phyloP scores from a whole-genome alignment of 2,888 invertebrate genomes.

The Erebia ligea region DNA sequence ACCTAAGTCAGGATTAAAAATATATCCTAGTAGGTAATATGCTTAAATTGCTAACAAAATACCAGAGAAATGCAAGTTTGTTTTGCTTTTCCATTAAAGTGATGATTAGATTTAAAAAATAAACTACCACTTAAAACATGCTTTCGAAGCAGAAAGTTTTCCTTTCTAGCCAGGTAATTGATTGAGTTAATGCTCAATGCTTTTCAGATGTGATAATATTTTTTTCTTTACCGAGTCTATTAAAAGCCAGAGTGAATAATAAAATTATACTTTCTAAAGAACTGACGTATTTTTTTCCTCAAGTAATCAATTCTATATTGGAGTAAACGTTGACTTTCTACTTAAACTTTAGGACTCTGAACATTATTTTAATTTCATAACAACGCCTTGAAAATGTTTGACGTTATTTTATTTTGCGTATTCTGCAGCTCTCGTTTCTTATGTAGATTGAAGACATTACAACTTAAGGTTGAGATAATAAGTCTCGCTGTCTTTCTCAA shows the following conservation, averaged over 20 bases:
- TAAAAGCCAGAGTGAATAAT: background rate
- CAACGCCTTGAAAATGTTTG: no score
- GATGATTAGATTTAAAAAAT: background rate
- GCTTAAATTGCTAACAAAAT: background rate
- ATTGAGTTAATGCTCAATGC: no score
- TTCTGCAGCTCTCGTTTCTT: no score
- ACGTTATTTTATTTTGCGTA: no score
- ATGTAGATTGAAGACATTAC: no score
- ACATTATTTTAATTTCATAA: no score
- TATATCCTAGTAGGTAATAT: no score
- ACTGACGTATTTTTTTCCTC: background rate
- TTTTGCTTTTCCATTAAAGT: background rate
- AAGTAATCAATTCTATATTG: background rate
- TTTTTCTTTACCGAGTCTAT: background rate
- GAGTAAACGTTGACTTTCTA: background rate
- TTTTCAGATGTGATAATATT: conserved; percentile 14
- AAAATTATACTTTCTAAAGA: background rate
- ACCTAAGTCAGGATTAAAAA: no score
- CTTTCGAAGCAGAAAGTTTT: background rate
- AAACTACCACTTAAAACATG: background rate
- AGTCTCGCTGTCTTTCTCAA: no score
- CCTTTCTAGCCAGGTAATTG: background rate
- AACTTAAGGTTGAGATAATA: no score
- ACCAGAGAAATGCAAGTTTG: background rate
- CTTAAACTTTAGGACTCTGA: no score